Evolutionary conservation across 2,113 vertebrate genomes (phyloP), one percentile per base, ranked within the genome.

Genomic region (Harpagus bidentatus): DNA sequence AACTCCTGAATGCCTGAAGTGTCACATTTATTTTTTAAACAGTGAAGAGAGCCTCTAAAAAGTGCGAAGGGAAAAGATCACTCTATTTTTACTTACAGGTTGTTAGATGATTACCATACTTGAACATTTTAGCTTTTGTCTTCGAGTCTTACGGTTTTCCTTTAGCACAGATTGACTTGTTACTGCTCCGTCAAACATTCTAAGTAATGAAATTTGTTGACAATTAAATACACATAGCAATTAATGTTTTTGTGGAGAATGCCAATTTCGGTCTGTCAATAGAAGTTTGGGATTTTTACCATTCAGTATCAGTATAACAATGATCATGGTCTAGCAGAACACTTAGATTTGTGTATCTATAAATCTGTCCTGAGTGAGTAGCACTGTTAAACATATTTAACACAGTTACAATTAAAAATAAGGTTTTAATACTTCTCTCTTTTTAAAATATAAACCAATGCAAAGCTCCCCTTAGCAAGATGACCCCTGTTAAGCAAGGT

Each of bases 221-320:
- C 84, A 78, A 43, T 8, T 29, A 71, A 76, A 48, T 67, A 79
- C 21, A 65, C 7, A 14, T 29, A 61, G 36, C 36, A 65, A 80
- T 63, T 17, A 47, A 56, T 47, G 53, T 32, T 79, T 67, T 40
- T 38, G 38, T 80, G 62, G n/a, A 56, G n/a, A 77, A 55, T 63
- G 58, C 26, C 0, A 0, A 12, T 78, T 29, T 47, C 13, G 4
- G 14, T 34, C 74, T 42, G 34, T 22, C 66, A 15, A 12, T 2
- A 29, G 32, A 31, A 61, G 25, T 42, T 34, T 29, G 47, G 34
- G 21, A 3, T 48, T 45, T 47, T 80, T 55, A 26, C 67, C 40
- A 67, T 48, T 58, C 78, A 67, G 45, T 16, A 11, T 21, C 38
- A 25, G 25, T 32, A 25, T 20, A 26, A 18, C 13, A 34, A 19